These are phyloP conservation scores for Diadophis punctatus DNA, from an alignment of 2,113 vertebrate genomes.

Conservation along the genomic window DNA sequence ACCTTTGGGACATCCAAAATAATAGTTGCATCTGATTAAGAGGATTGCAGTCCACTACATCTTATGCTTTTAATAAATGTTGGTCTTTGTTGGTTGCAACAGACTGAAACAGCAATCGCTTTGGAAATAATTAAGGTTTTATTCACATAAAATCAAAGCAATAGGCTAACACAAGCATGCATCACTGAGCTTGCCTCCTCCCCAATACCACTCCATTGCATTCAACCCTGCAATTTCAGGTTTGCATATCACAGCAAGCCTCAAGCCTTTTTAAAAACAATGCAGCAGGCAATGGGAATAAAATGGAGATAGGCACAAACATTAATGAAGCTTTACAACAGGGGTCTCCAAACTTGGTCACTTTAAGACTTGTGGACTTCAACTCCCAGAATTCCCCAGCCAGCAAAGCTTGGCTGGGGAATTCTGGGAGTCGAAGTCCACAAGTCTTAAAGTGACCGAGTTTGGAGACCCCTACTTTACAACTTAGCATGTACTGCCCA, in stretches of 20 bases:
- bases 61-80: background rate
- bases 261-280: background rate
- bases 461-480: too few relatives aligned
- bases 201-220: background rate
- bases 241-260: background rate
- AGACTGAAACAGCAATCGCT: background rate
- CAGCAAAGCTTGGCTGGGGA: too few relatives aligned
- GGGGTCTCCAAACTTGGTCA: too few relatives aligned
- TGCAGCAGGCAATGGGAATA: background rate
- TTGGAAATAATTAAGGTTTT: background rate
- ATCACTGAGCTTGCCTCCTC: background rate
- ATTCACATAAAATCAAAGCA: background rate
- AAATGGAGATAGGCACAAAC: background rate
- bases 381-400: too few relatives aligned
- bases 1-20: background rate
- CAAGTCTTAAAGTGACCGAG: too few relatives aligned
- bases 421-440: too few relatives aligned
- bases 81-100: background rate
- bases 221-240: background rate
- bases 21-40: background rate
- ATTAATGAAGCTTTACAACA: background rate
- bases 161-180: background rate
- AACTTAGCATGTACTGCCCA: background rate
- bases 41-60: background rate
- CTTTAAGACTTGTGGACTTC: too few relatives aligned